Base-by-base conservation (phyloP, 2,797 vertebrate genomes). In the Phrynocephalus vlangalii region DNA sequence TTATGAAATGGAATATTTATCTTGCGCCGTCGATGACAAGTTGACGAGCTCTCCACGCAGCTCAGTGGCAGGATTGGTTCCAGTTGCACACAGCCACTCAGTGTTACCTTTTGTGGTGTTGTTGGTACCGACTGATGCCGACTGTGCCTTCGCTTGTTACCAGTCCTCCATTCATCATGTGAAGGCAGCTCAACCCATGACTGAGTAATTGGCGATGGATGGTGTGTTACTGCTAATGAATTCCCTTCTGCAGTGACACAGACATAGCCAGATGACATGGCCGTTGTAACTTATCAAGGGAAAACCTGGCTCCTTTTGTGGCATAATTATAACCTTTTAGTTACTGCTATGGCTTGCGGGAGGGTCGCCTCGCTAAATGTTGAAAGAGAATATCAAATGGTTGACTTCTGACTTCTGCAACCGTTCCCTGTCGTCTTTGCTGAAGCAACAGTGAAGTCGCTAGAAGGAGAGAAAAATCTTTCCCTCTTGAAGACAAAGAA, bases 31-130 rank as follows among this genome's bases (percentile, higher is more conserved):
- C 91, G 92, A 72, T 16, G 85, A 77, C 80, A 76, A 67, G 70
- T 67, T 48, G 70, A 82, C 11, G 0, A 86, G 72, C 30, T 76
- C 91, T 85, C 84, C 86, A 3, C 90, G 93, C 89, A 91, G 91
- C 88, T 93, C 87, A 38, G 94, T 1, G 77, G 79, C 92, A 91
- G 92, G 90, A 86, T 44, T 77, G 82, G 86, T 94, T 94, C 90
- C 87, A 16, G 11, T 85, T 89, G 66, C 89, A 90, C 92, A 83
- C 89, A 90, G 90, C 93, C 92, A 90, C 91, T 83, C 88, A 93
- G 91, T 92, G 90, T 93, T 95, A 94, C 94, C 91, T 96, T 96
- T 96, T 94, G 93, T 91, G 88, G 94, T 89, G 94, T 33, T 92
- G 93, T 96, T 95, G 91, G 92, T 95, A 95, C 96, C 94, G 94